Conservation (phyloP, 2,797 vertebrate genomes). For the Gymnopithys bicolor region DNA sequence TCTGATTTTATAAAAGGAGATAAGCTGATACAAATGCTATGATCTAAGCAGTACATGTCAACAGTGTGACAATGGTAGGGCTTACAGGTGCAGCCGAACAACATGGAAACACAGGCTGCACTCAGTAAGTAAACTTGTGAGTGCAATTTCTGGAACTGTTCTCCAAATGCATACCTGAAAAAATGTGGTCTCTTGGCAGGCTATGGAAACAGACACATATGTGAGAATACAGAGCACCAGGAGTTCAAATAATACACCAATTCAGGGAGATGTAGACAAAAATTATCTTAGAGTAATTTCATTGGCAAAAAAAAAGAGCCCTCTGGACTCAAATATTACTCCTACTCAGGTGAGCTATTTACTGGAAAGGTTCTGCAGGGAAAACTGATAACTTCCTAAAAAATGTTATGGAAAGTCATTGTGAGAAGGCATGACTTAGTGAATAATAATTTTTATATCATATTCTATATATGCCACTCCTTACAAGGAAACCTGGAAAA, state of each 20-base stretch:
- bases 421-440: background rate
- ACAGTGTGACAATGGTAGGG: fast-evolving
- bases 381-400: background rate
- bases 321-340: background rate
- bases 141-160: background rate
- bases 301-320: background rate
- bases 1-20: background rate
- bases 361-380: background rate
- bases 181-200: background rate
- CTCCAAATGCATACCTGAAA: background rate
- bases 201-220: background rate
- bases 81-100: background rate
- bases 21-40: background rate
- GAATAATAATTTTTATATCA: background rate
- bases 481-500: background rate
- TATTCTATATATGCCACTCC: background rate
- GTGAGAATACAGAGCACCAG: fast-evolving
- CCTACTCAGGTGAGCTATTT: background rate
- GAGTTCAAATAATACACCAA: background rate
- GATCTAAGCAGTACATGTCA: background rate
- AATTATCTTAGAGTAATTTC: background rate
- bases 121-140: background rate
- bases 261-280: background rate
- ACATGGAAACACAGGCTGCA: background rate
- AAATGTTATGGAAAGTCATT: background rate